phyloP scores from a whole-genome alignment of 2,797 vertebrate genomes.

The Alectoris magna region DNA sequence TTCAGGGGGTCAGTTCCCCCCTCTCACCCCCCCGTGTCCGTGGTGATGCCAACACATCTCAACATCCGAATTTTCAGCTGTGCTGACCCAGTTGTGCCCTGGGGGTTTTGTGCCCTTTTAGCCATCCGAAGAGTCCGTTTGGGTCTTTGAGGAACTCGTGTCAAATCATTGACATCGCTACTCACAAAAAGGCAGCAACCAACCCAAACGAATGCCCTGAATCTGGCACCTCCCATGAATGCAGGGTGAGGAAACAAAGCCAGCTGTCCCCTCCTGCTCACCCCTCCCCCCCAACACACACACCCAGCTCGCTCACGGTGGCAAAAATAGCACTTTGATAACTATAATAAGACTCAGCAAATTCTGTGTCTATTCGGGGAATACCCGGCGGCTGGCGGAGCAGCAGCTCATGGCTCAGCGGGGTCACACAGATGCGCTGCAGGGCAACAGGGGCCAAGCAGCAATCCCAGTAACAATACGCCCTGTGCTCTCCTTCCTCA shows the following conservation, averaged over 20 bases:
- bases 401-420: neutral
- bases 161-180: neutral
- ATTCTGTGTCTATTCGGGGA: slow-evolving; percentile 56
- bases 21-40: neutral
- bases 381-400: slow-evolving; percentile 41
- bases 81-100: neutral
- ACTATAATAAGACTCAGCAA: slow-evolving; percentile 52
- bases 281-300: neutral
- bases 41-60: neutral
- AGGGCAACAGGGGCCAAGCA: neutral
- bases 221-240: slow-evolving; percentile 22
- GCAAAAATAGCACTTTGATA: slow-evolving; percentile 42
- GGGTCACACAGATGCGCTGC: neutral
- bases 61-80: neutral
- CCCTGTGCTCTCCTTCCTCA: neutral
- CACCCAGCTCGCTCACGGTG: neutral
- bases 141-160: neutral
- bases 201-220: neutral
- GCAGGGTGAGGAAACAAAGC: slow-evolving; percentile 15
- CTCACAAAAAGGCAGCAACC: neutral
- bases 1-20: rapidly evolving
- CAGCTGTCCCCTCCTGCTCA: slow-evolving; percentile 13
- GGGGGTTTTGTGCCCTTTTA: rapidly evolving
- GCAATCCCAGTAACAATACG: neutral
- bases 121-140: neutral